Evolutionary conservation across 2,113 vertebrate species (phyloP).

Genomic region (Piprites chloris): DNA sequence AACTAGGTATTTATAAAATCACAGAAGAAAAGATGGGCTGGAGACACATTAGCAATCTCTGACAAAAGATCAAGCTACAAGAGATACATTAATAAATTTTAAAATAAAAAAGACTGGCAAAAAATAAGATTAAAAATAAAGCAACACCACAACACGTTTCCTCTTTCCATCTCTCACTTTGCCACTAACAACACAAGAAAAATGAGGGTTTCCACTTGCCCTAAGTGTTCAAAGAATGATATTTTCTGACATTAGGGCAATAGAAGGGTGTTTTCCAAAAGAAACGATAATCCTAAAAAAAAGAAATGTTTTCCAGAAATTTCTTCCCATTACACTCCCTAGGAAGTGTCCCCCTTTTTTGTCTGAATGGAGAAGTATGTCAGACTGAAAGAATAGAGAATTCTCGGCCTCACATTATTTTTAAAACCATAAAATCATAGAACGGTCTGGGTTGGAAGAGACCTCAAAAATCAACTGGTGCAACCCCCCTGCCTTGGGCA

Average conservation of each 20-base stretch:
- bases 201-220: neutral
- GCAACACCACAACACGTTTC: neutral
- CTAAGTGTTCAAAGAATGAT: neutral
- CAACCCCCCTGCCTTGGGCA: neutral
- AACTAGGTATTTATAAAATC: neutral
- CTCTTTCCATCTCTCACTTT: neutral
- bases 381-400: neutral
- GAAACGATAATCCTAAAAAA: neutral
- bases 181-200: neutral
- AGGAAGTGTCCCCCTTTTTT: neutral
- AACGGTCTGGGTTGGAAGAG: neutral
- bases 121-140: neutral
- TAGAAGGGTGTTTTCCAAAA: neutral
- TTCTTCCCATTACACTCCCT: neutral
- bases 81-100: neutral
- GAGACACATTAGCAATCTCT: neutral
- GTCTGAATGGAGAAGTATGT: rapidly evolving
- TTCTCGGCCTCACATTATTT: neutral
- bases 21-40: neutral
- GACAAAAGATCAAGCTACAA: neutral
- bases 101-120: neutral
- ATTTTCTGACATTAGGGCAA: neutral
- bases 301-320: neutral
- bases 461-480: neutral
- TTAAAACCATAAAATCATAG: neutral